Evolutionary conservation across 2,113 vertebrate genomes (phyloP).

Genomic region (cat (Felis catus)): DNA sequence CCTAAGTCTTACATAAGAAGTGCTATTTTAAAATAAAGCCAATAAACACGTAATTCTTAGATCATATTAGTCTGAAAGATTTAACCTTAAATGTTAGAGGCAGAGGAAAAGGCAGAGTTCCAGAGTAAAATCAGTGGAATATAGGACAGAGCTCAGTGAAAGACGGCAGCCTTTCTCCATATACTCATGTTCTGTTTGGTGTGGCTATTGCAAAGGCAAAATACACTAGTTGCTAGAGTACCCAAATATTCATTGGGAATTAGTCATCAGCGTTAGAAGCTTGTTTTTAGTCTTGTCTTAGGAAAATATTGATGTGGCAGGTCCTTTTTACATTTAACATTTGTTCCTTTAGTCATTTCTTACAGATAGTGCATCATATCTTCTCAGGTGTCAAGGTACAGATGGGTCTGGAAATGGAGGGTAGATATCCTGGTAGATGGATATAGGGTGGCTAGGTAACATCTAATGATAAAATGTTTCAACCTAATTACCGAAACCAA

Average conservation of each 20-base stretch:
- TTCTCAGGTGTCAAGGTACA: neutral
- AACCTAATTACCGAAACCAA: neutral
- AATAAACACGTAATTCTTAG: conserved; percentile 10
- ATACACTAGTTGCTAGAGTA: neutral
- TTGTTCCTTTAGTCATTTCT: neutral
- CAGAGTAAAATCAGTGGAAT: neutral
- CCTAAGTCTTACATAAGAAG: conserved; percentile 44
- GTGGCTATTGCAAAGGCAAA: neutral
- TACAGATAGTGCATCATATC: neutral
- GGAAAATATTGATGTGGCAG: neutral
- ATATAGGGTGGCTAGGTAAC: neutral
- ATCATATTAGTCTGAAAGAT: conserved; percentile 3
- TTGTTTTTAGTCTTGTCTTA: neutral
- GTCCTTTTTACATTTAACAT: neutral
- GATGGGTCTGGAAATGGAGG: neutral
- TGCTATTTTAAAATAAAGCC: conserved; percentile 54
- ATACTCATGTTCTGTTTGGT: neutral
- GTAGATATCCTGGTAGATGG: neutral
- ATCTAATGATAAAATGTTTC: neutral
- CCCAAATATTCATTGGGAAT: neutral
- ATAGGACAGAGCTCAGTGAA: neutral
- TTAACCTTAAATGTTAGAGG: neutral
- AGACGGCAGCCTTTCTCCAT: neutral
- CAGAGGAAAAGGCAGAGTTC: neutral
- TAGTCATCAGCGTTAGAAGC: neutral